Evolutionary conservation across 2,888 invertebrate genomes (phyloP).

Genomic region (Pedicia rivosa): DNA sequence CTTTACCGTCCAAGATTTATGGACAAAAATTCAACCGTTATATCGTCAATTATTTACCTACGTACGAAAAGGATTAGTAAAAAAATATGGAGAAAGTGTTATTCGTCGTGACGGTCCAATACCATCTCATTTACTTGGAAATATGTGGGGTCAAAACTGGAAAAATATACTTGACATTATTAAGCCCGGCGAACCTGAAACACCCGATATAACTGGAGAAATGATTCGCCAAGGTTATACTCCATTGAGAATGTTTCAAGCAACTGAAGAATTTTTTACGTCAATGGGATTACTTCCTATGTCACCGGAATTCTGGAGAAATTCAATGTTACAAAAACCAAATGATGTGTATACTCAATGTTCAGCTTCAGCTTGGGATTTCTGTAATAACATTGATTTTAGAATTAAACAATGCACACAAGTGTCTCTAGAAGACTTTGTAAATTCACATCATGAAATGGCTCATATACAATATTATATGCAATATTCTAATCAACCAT

Average conservation of each 20-base stretch:
- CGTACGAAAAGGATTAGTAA: constrained; percentile 49
- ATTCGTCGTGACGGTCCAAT: constrained; percentile 56
- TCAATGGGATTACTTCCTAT: constrained; percentile 65
- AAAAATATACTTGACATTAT: constrained; percentile 55
- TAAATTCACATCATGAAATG: constrained; percentile 72
- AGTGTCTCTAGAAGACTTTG: constrained; percentile 57
- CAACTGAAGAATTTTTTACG: constrained; percentile 69
- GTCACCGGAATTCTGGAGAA: constrained; percentile 71
- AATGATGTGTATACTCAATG: constrained; percentile 49
- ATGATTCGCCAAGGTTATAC: constrained; percentile 61
- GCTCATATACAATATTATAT: constrained; percentile 68
- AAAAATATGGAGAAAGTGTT: constrained; percentile 42
- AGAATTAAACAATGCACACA: constrained; percentile 74
- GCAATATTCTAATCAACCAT: constrained; percentile 58
- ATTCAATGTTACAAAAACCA: constrained; percentile 64
- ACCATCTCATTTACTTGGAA: constrained; percentile 71
- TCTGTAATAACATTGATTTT: constrained; percentile 64
- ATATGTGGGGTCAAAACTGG: constrained; percentile 79
- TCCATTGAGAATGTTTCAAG: constrained; percentile 61
- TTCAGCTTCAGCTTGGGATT: constrained; percentile 72
- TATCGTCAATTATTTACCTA: constrained; percentile 75
- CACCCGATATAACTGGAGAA: constrained; percentile 59
- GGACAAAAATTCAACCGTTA: constrained; percentile 50
- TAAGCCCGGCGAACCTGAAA: constrained; percentile 51
- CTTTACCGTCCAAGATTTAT: constrained; percentile 37